Conservation (phyloP, 2,113 vertebrate genomes). For the Peromyscus leucopus region DNA sequence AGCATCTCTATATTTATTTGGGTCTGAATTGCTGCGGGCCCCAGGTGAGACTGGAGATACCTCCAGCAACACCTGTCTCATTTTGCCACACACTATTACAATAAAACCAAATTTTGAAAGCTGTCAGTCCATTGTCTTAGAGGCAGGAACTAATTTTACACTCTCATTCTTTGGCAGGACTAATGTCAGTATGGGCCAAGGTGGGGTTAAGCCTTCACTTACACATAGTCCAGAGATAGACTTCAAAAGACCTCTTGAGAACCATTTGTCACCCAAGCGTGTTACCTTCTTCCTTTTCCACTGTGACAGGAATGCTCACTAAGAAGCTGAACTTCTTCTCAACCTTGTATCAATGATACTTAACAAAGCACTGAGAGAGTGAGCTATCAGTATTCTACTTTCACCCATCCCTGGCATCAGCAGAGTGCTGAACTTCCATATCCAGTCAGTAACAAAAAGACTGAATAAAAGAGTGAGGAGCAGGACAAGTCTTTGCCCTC, state of each 20-base stretch:
- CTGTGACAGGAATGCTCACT: background rate
- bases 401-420: background rate
- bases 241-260: background rate
- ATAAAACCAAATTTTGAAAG: background rate
- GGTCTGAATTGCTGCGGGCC: too few relatives aligned
- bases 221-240: background rate
- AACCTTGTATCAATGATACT: background rate
- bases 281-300: background rate
- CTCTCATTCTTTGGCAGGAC: background rate
- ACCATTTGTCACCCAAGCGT: background rate
- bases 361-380: background rate
- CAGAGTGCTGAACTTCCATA: background rate
- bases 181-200: background rate
- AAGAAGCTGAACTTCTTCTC: background rate
- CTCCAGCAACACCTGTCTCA: background rate
- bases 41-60: too few relatives aligned
- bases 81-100: background rate
- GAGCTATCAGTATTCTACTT: background rate
- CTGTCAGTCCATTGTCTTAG: background rate
- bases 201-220: background rate
- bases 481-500: background rate
- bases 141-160: background rate
- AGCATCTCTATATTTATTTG: too few relatives aligned
- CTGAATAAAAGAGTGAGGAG: background rate
- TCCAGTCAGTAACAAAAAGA: background rate